Conservation (phyloP, 2,113 vertebrate species). For the Myodes glareolus region DNA sequence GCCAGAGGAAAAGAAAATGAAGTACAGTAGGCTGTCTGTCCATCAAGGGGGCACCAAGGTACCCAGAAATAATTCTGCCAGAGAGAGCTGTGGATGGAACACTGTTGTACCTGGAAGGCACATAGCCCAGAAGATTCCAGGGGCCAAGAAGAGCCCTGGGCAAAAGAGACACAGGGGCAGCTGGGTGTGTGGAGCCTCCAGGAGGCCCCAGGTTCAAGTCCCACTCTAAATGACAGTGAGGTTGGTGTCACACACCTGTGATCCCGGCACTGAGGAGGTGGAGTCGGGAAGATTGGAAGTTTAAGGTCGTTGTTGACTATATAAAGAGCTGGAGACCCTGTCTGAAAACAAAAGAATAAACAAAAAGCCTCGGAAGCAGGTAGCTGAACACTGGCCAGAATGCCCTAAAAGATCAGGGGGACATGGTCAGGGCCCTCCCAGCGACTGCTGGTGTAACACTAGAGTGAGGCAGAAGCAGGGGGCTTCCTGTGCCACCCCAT, state of each 20-base stretch:
- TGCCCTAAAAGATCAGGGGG: neutral
- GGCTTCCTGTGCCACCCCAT: neutral
- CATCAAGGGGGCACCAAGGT: no score
- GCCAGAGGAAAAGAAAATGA: neutral
- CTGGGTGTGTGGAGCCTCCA: no score
- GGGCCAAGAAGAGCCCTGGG: neutral
- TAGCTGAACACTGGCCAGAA: neutral
- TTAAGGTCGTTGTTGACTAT: neutral
- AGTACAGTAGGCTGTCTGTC: neutral
- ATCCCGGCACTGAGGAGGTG: neutral
- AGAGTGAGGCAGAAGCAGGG: neutral
- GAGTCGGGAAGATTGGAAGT: neutral
- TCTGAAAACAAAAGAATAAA: neutral
- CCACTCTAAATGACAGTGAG: neutral
- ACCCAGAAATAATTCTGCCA: neutral
- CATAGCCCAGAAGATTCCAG: neutral
- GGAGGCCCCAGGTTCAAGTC: no score
- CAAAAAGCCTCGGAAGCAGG: neutral
- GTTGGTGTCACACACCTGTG: neutral
- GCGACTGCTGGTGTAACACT: rapidly evolving
- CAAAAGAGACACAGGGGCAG: neutral
- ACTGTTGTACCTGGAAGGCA: neutral
- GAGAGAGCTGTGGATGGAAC: neutral
- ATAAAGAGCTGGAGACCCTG: neutral
- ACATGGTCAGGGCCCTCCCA: neutral